Percentiles rank a stretch among this genome's conserved stretches.
These are phyloP conservation scores for Smittia aterrima DNA, from an alignment of 2,888 invertebrate genomes.

Conservation along the genomic window DNA sequence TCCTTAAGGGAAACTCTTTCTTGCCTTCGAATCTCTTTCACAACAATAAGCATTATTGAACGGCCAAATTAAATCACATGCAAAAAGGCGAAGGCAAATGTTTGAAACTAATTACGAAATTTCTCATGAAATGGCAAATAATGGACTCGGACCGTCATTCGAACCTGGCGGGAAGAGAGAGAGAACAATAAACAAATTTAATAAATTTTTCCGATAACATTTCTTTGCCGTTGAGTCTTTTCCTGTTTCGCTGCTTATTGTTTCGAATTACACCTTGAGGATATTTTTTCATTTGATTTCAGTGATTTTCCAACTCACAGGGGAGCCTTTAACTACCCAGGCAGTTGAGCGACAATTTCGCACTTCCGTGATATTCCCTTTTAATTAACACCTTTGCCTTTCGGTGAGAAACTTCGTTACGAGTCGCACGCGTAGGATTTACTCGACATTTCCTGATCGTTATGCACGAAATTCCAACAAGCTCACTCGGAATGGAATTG, in stretches of 20 bases:
- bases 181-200: constrained; percentile 20
- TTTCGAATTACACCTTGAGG: constrained; percentile 21
- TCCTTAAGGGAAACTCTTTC: constrained; percentile 35
- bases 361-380: constrained; percentile 17
- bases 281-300: not conserved
- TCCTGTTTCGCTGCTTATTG: constrained; percentile 27
- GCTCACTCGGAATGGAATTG: not conserved
- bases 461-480: constrained; percentile 16
- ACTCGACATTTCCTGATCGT: constrained; percentile 30
- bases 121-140: constrained; percentile 37
- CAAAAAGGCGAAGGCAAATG: constrained; percentile 16
- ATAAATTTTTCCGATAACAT: constrained; percentile 17
- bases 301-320: not conserved
- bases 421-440: constrained; percentile 17
- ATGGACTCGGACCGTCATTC: constrained; percentile 22
- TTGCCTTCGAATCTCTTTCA: not conserved
- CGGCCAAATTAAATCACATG: constrained; percentile 22
- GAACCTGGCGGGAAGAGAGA: not conserved
- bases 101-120: constrained; percentile 37
- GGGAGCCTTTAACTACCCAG: not conserved
- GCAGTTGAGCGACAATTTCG: constrained; percentile 17
- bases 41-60: constrained; percentile 18
- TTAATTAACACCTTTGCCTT: constrained; percentile 37
- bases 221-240: not conserved
- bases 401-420: constrained; percentile 4